Evolutionary conservation across 2,888 invertebrate species (phyloP).

Genomic region (Aquatica leii): DNA sequence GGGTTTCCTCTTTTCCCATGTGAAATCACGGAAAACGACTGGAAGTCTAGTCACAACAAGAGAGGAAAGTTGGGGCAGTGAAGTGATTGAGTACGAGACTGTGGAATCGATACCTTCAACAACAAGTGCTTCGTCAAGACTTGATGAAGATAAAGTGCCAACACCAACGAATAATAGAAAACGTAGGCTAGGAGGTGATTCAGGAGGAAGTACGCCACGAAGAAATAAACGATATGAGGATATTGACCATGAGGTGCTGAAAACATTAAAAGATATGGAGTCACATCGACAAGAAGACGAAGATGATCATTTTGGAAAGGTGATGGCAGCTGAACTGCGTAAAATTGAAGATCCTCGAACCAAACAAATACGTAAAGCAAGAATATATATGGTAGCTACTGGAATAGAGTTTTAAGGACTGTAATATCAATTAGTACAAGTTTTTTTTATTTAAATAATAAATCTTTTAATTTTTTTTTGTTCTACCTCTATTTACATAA

Average conservation of each 20-base stretch:
- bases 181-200: not conserved
- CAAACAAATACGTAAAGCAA: not conserved
- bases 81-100: not conserved
- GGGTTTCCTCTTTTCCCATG: not conserved
- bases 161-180: not conserved
- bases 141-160: not conserved
- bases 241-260: not conserved
- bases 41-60: not conserved
- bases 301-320: not conserved
- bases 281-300: not conserved
- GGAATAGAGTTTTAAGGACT: not conserved
- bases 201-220: not conserved
- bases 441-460: not conserved
- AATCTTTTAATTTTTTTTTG: not conserved
- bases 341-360: not conserved
- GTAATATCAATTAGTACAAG: not conserved
- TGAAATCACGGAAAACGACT: not conserved
- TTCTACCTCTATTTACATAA: slow-evolving; percentile 8
- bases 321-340: not conserved
- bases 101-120: not conserved
- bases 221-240: not conserved
- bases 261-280: not conserved
- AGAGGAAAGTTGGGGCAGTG: not conserved
- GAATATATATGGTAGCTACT: not conserved
- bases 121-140: not conserved